Percentiles rank a stretch among this genome's conserved stretches.
Conservation (phyloP, 1,140 invertebrate species). For the Goniozus legneri region DNA sequence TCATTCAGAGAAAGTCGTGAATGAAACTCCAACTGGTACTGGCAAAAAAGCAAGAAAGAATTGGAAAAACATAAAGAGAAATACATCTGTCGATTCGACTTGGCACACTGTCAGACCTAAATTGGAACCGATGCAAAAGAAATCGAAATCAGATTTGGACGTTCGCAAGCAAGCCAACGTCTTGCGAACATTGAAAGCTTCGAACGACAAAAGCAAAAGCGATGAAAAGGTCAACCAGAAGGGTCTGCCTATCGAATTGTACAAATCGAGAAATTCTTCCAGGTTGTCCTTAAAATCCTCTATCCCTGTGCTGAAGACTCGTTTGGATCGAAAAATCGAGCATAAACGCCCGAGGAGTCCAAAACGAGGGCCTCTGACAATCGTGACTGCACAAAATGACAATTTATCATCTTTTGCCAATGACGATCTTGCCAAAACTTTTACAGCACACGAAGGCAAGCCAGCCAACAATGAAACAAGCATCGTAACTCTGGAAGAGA, state of each 20-base stretch:
- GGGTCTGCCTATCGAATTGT: too few species aligned
- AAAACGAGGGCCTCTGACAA: constrained; percentile 19
- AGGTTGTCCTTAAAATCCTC: constrained; percentile 35
- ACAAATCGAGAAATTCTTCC: too few species aligned
- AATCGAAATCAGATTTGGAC: too few species aligned
- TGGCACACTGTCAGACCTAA: too few species aligned
- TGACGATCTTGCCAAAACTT: not conserved
- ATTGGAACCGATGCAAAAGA: too few species aligned
- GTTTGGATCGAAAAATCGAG: constrained; percentile 18
- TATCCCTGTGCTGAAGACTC: constrained; percentile 31
- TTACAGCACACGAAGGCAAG: not conserved
- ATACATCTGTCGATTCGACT: constrained; percentile 5
- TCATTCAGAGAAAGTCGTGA: too few species aligned
- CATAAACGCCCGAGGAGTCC: constrained; percentile 22
- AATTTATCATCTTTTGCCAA: not conserved
- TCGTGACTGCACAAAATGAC: constrained; percentile 9
- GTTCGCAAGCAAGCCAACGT: too few species aligned
- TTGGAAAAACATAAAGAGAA: not conserved
- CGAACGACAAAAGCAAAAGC: too few species aligned
- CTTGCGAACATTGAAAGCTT: too few species aligned
- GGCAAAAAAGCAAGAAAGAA: not conserved
- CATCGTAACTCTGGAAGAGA: too few species aligned
- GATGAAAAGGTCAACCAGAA: too few species aligned
- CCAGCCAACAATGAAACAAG: not conserved
- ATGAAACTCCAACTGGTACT: too few species aligned